Base-by-base conservation (phyloP, 2,797 vertebrate species). In the Phylloscopus collybita region DNA sequence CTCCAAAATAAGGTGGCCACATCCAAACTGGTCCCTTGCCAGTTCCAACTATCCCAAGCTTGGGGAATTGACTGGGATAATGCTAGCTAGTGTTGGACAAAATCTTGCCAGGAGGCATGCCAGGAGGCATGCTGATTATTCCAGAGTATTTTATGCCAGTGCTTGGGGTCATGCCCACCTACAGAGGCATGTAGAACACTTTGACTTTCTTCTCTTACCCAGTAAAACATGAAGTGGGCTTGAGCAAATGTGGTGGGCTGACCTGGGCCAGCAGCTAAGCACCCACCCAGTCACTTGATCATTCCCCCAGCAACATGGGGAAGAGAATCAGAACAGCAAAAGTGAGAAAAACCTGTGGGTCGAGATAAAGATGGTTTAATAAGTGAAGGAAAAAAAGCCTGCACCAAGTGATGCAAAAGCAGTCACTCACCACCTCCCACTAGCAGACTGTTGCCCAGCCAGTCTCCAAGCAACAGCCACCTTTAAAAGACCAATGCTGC, bases 401-500 rank as follows among this genome's bases (percentile, higher is more conserved):
- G 42, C 36, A 62, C 20, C 40, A 66, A 90, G 56, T 71, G 82
- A 91, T 80, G 85, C 27, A 72, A 87, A 85, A 62, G 60, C 94
- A 91, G 32, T 60, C 78, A 56, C 70, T 89, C 71, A 95, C 85
- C 69, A 90, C 85, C 82, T 96, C 92, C 90, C 72, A 92, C 75
- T 57, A 90, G 64, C 92, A 95, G 72, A 60, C 88, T 87, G 91
- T 56, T 91, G 76, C 88, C 72, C 79, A 91, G 64, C 27, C 64
- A 86, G 88, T 90, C 56, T 95, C 85, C 85, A 95, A 85, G 92
- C 92, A 92, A 91, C 92, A 86, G 49, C 40, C 60, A 85, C 50
- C 66, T 84, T 69, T 59, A 74, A 89, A 92, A 88, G 56, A 62
- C 56, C 25, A 30, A 3, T 16, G 15, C 47, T 50, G 36, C 23